These are phyloP conservation scores for Delichon dasypus DNA, from an alignment of 2,797 vertebrate genomes.

Conservation along the genomic window DNA sequence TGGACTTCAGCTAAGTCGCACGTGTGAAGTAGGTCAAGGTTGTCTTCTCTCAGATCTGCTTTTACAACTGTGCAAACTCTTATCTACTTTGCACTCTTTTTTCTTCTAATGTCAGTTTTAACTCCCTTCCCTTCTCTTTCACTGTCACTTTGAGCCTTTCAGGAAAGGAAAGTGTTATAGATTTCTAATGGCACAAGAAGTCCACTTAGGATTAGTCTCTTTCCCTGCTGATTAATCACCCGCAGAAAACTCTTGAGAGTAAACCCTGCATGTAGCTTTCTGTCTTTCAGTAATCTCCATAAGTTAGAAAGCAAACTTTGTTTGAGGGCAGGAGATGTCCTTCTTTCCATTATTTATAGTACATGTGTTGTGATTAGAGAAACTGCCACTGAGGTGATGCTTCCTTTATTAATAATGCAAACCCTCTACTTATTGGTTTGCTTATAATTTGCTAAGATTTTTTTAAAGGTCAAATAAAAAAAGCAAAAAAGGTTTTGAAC, in stretches of 20 bases:
- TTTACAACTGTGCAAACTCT: neutral
- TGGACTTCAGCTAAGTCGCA: neutral
- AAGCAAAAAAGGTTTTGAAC: conserved; percentile 52
- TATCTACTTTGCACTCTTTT: neutral
- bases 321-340: neutral
- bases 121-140: neutral
- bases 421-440: conserved; percentile 54
- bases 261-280: neutral
- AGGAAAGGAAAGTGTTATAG: neutral
- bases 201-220: neutral
- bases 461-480: conserved; percentile 52
- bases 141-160: neutral
- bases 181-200: neutral
- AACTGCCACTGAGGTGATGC: conserved; percentile 9
- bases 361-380: conserved; percentile 19
- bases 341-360: conserved; percentile 25
- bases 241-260: neutral
- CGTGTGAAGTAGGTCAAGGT: neutral
- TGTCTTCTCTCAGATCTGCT: neutral
- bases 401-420: conserved; percentile 61
- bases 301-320: neutral
- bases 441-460: conserved; percentile 52
- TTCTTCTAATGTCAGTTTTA: neutral
- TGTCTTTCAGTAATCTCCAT: neutral
- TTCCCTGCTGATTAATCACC: neutral